Evolutionary conservation across 2,113 vertebrate genomes (phyloP), one percentile per base, ranked within the genome.

Genomic region (Muntiacus reevesi): DNA sequence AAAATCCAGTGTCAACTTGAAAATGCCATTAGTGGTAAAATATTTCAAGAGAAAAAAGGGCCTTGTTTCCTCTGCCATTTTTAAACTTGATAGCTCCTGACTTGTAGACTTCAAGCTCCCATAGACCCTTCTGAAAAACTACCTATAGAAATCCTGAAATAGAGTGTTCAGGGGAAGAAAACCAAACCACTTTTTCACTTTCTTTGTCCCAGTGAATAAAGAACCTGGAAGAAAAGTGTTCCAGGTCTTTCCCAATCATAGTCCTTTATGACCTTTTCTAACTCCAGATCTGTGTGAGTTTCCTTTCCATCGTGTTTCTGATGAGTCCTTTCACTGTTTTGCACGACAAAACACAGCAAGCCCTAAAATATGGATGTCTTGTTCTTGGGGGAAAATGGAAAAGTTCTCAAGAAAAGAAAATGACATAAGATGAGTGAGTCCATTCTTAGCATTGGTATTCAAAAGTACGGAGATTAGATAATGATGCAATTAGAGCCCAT

Each of bases 391-490:
- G 83, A 82, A 98, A 98, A 97, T 93, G 91, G 89, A 94, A 96
- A 98, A 98, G 96, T 97, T 97, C 98, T 97, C 96, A 90, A 95
- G 95, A 86, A 97, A 97, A 83, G 94, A 94, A 95, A 96, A 98
- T 95, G 94, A 89, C 87, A 64, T 28, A 33, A 82, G 87, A 95
- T 87, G 95, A 97, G 83, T 60, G 95, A 92, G 97, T 97, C 97
- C 95, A 71, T 97, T 94, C 97, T 96, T n/a, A 74, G 97, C 84
- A 6, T 7, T 33, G 95, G 90, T 96, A 93, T 96, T 97, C 97
- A 94, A 84, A 79, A 91, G 76, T 52, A 81, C 90, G 55, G 94
- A 84, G 91, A 95, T 96, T 81, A 91, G 96, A 79, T 96, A 98
- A 96, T 95, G 87, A 95, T 96, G 89, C 81, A 96, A 88, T 97